Base-by-base conservation (phyloP, 2,113 vertebrate species). In the Carassius carassius region DNA sequence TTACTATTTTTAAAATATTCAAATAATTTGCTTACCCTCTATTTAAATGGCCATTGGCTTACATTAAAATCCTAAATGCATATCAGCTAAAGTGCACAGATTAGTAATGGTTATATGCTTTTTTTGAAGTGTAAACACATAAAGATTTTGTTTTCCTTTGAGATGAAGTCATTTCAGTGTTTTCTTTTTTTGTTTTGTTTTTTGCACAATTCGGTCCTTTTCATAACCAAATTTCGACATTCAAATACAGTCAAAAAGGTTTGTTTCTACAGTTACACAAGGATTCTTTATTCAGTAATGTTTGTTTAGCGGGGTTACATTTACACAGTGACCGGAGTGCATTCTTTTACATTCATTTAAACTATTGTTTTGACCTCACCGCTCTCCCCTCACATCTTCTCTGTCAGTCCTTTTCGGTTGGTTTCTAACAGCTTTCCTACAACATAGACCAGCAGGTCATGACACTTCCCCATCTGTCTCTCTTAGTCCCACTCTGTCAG, bases 381-480 rank as follows among this genome's bases (percentile, higher is more conserved):
- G 0, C 23, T 5, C 21, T 77, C 10, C 41, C 47, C 44, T 32
- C 37, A 63, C 58, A 21, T 75, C n/a, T 77, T 78, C 44, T 51
- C 41, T 29, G 5, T 8, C 14, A 29, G 73, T 56, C 77, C 16
- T 16, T 69, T 62, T 29, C 29, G 19, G 41, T 49, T 81, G 47
- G 8, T 23, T 56, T 37, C 67, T 72, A 56, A 72, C 29, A 72
- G 62, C 62, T 13, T 81, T 23, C 44, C 25, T 51, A 49, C 70
- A 35, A 11, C 32, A 56, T 41, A 56, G 32, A 84, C 62, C 75
- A 78, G 83, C 62, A 78, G 62, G 76, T 23, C 75, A 58, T 58
- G 16, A 37, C 80, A 54, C 75, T 25, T 35, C 19, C 19, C 44
- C 75, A 82, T 70, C 62, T 84, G 47, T 74, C 77, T 62, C 77